A percentile compares a stretch with the other conserved stretches of the same genome.
Evolutionary conservation across 2,113 vertebrate genomes (phyloP).

Genomic region (Marmota flaviventris): DNA sequence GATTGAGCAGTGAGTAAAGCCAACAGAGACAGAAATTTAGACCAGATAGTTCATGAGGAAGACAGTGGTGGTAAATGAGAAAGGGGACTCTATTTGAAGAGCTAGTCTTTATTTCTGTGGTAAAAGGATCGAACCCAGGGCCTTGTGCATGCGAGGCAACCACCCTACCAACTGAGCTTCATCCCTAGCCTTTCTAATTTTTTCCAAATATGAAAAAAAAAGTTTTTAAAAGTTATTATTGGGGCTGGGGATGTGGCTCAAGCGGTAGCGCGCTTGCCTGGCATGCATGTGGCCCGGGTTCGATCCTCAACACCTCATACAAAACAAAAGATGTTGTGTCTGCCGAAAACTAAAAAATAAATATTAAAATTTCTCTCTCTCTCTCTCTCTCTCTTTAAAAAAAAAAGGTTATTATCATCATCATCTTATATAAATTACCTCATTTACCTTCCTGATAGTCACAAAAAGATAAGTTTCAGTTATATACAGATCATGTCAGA

Average conservation of each 20-base stretch:
- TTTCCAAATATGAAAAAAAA: not conserved
- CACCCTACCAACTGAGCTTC: too few species aligned
- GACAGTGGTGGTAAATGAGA: not conserved
- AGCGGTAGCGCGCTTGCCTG: too few species aligned
- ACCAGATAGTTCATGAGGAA: not conserved
- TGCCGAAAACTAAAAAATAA: too few species aligned
- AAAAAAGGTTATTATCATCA: not conserved
- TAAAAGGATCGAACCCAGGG: too few species aligned
- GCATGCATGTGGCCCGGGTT: too few species aligned
- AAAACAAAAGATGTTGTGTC: too few species aligned
- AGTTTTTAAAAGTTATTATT: not conserved
- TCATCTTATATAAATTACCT: conserved; percentile 21
- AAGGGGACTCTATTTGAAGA: not conserved
- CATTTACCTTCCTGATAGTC: conserved; percentile 14
- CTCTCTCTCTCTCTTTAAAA: too few species aligned
- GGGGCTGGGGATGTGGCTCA: too few species aligned
- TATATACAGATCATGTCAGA: not conserved
- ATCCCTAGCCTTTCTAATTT: too few species aligned
- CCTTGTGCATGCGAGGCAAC: too few species aligned
- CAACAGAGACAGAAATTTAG: not conserved
- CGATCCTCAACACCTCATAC: too few species aligned
- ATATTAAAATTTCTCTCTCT: too few species aligned
- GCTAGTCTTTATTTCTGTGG: not conserved
- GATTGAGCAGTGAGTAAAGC: not conserved
- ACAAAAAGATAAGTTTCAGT: not conserved